Percentiles rank a stretch among this genome's conserved stretches.
phyloP scores from a whole-genome alignment of 2,797 vertebrate genomes.

The Dipus sagitta region DNA sequence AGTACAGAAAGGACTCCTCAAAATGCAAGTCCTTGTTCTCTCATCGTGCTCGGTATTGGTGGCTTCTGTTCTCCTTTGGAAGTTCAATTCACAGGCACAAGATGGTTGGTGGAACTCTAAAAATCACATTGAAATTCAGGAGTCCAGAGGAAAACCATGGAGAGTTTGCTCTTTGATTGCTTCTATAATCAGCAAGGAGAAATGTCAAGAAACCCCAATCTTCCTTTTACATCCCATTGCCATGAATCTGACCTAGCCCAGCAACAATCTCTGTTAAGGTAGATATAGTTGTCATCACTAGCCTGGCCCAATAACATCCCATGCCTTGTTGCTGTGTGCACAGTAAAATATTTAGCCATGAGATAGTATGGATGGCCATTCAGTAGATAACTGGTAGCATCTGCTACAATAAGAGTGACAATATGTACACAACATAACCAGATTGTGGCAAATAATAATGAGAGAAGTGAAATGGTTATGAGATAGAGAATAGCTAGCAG shows the following conservation, averaged over 20 bases:
- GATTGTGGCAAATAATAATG: constrained; percentile 14
- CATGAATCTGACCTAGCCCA: constrained; percentile 1
- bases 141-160: constrained; percentile 24
- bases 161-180: background rate
- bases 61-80: background rate
- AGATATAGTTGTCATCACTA: background rate
- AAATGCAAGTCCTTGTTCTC: background rate
- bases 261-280: background rate
- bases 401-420: background rate
- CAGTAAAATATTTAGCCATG: background rate
- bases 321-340: background rate
- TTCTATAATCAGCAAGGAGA: constrained; percentile 45
- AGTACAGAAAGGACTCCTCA: background rate
- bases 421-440: background rate
- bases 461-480: constrained; percentile 30
- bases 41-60: background rate
- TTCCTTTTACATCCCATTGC: background rate
- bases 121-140: constrained; percentile 45
- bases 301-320: background rate
- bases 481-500: constrained; percentile 7
- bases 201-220: constrained; percentile 32
- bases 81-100: constrained; percentile 1
- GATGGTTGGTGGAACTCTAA: background rate
- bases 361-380: background rate
- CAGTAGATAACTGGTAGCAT: background rate